Percentiles rank a stretch among this genome's conserved stretches.
Conservation (phyloP, 2,113 vertebrate species). For the Geococcyx californianus region DNA sequence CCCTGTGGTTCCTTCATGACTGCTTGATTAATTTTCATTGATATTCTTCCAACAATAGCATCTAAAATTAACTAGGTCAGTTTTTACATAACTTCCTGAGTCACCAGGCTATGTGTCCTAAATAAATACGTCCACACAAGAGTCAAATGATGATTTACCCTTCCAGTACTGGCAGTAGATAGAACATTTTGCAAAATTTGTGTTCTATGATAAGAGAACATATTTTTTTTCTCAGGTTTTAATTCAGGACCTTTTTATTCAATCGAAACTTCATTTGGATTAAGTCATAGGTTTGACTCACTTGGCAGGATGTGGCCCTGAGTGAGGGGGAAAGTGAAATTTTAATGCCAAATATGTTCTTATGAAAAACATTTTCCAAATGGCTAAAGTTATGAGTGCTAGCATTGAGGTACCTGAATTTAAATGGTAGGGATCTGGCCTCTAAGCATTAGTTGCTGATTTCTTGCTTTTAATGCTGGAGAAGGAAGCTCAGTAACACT, state of each 20-base stretch:
- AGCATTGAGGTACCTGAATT: conserved; percentile 68
- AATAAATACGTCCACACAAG: conserved; percentile 58
- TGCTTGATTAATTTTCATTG: conserved; percentile 74
- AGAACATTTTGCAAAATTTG: conserved; percentile 30
- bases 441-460: conserved; percentile 57
- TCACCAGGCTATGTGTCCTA: conserved; percentile 50
- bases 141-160: conserved; percentile 57
- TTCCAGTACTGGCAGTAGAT: conserved; percentile 21
- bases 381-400: conserved; percentile 59
- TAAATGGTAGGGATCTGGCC: conserved; percentile 66
- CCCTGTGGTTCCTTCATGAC: conserved; percentile 58
- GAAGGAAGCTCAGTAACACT: conserved; percentile 63
- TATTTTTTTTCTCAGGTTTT: conserved; percentile 10
- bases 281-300: conserved; percentile 28
- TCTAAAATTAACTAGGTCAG: conserved; percentile 67
- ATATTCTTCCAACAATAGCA: conserved; percentile 72
- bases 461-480: conserved; percentile 55
- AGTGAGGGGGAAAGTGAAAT: conserved; percentile 34
- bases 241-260: conserved; percentile 13
- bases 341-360: conserved; percentile 57
- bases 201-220: conserved; percentile 37
- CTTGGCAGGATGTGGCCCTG: not conserved
- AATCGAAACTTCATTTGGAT: conserved; percentile 30
- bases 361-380: conserved; percentile 56
- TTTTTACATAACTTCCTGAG: conserved; percentile 69